These are phyloP conservation scores for Ageneiosus marmoratus DNA, from an alignment of 2,113 vertebrate species.

Conservation along the genomic window DNA sequence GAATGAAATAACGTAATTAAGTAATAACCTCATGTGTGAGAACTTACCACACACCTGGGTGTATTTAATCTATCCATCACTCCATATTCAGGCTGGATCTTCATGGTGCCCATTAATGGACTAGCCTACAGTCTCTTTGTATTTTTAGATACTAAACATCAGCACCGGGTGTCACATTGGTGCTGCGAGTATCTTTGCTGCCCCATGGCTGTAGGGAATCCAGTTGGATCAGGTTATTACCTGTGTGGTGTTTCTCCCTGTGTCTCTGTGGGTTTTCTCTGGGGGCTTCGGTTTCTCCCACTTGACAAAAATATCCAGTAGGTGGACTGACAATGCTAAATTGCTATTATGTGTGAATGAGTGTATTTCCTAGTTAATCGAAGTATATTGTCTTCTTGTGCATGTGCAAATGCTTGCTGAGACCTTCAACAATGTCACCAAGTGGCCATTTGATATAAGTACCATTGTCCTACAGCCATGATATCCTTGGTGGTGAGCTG, in stretches of 20 bases:
- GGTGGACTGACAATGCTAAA: not conserved
- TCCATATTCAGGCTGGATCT: not conserved
- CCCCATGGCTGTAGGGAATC: not conserved
- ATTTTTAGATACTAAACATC: not conserved
- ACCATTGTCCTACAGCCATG: not conserved
- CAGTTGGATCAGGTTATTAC: not conserved
- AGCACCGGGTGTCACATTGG: not conserved
- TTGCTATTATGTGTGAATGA: not conserved
- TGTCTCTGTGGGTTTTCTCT: not conserved
- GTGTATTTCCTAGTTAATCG: not conserved
- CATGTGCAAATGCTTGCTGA: not conserved
- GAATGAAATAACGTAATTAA: not conserved
- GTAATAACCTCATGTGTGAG: not conserved
- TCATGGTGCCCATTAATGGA: not conserved
- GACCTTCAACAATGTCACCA: not conserved
- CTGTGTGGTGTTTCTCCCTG: not conserved
- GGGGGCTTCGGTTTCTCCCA: not conserved
- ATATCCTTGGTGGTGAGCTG: not conserved
- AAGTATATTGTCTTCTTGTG: not conserved
- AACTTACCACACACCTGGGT: not conserved
- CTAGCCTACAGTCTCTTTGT: not conserved
- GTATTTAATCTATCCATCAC: not conserved
- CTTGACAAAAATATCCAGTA: not conserved
- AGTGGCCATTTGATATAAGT: not conserved
- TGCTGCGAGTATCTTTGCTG: not conserved